These are phyloP conservation scores for Eutolmus rufibarbis DNA, from an alignment of 2,888 invertebrate genomes.

Conservation along the genomic window DNA sequence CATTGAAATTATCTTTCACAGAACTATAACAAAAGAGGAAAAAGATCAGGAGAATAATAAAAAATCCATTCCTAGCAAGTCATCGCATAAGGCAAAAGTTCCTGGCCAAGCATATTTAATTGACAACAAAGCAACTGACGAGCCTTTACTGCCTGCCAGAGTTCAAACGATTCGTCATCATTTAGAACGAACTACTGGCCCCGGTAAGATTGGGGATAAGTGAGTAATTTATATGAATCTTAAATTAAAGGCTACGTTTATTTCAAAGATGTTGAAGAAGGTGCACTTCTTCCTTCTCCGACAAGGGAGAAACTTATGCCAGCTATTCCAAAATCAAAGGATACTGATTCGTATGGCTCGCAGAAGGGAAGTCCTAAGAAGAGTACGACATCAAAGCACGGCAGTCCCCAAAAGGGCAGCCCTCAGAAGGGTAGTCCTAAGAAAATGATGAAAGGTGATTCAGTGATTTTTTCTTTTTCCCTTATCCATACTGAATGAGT, in stretches of 20 bases:
- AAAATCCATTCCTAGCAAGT: conserved; percentile 76
- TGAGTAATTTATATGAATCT: background rate
- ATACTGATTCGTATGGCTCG: conserved; percentile 56
- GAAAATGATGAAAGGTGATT: conserved; percentile 63
- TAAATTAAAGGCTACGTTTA: background rate
- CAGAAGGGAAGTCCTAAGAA: conserved; percentile 63
- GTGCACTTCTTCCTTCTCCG: conserved; percentile 73
- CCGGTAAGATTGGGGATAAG: conserved; percentile 63
- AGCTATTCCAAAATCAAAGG: conserved; percentile 65
- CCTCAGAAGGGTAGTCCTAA: conserved; percentile 68
- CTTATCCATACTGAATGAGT: background rate
- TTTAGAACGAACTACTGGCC: conserved; percentile 75
- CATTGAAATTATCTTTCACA: conserved; percentile 55
- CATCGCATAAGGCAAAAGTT: conserved; percentile 59
- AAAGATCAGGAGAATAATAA: conserved; percentile 86
- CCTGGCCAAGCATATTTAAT: conserved; percentile 68
- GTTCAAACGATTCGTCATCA: conserved; percentile 73
- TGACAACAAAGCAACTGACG: conserved; percentile 63
- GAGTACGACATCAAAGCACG: conserved; percentile 61
- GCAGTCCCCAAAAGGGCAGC: conserved; percentile 65
- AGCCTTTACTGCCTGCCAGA: conserved; percentile 61
- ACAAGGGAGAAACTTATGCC: conserved; percentile 77
- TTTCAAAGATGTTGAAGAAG: conserved; percentile 66
- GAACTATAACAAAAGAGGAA: conserved; percentile 83
- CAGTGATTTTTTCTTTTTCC: background rate